Evolutionary conservation across 2,888 invertebrate genomes (phyloP).

Genomic region (Drosophila fungiperda): DNA sequence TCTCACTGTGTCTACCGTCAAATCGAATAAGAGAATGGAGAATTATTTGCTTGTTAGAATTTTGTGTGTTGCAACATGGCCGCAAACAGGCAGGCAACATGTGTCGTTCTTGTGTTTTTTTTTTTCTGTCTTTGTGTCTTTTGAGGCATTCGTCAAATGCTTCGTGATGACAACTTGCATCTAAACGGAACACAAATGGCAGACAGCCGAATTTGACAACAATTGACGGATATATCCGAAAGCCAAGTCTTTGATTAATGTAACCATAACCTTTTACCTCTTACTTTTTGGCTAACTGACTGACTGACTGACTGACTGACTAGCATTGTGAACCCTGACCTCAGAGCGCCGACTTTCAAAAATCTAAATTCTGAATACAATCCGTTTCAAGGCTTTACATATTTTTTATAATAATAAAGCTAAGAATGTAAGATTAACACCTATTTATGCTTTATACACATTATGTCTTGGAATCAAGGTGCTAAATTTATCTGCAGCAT

Average conservation of each 20-base stretch:
- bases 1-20: conserved; percentile 19
- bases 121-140: conserved; percentile 8
- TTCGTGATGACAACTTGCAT: conserved; percentile 57
- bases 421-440: neutral
- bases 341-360: conserved; percentile 26
- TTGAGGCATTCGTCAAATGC: conserved; percentile 52
- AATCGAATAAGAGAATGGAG: conserved; percentile 66
- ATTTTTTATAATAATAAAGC: neutral
- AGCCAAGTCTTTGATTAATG: conserved; percentile 27
- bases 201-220: conserved; percentile 1
- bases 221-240: conserved; percentile 30
- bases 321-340: conserved; percentile 21
- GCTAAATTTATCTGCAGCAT: neutral
- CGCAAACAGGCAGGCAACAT: conserved; percentile 62
- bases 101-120: conserved; percentile 48
- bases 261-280: conserved; percentile 41
- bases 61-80: conserved; percentile 67
- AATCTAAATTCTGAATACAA: neutral
- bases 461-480: neutral
- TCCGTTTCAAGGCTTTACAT: neutral
- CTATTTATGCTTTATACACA: neutral
- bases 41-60: conserved; percentile 73
- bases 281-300: conserved; percentile 11
- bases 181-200: conserved; percentile 24
- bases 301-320: neutral